phyloP scores from a whole-genome alignment of 2,797 vertebrate genomes.

The Halcyon smyrnensis region DNA sequence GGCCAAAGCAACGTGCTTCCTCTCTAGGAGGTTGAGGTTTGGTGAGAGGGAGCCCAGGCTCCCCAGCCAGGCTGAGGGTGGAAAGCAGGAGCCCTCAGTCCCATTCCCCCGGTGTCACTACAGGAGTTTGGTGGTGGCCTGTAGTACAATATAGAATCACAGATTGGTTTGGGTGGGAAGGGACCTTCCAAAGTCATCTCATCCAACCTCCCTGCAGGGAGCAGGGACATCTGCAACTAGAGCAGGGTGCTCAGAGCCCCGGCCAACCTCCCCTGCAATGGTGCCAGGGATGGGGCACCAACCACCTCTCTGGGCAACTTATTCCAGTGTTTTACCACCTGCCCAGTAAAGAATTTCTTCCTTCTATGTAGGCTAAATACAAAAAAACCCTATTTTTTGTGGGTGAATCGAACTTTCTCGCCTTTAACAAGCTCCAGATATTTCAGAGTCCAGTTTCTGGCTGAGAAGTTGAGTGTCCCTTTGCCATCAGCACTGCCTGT shows the following conservation, averaged over 20 bases:
- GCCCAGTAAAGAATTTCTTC: too few relatives aligned
- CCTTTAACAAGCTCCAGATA: background rate
- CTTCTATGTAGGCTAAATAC: too few relatives aligned
- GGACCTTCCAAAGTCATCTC: background rate
- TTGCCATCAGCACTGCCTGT: rapidly evolving
- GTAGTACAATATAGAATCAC: background rate
- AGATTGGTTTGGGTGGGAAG: background rate
- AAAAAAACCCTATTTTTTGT: background rate
- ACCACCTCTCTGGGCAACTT: background rate
- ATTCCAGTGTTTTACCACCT: too few relatives aligned
- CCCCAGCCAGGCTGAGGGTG: background rate
- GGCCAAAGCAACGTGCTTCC: rapidly evolving
- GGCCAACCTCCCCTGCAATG: background rate
- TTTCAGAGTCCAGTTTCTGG: background rate
- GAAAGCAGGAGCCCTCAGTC: background rate
- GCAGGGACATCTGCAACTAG: background rate
- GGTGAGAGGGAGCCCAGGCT: background rate
- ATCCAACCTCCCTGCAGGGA: background rate
- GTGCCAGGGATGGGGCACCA: background rate
- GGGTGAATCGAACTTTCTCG: background rate
- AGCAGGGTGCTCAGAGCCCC: background rate
- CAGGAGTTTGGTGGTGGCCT: background rate
- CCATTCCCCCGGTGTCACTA: background rate
- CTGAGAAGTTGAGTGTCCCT: background rate
- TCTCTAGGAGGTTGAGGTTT: background rate